A percentile compares a stretch with the other conserved stretches of the same genome.
These are phyloP conservation scores for Hofmannophila pseudospretella DNA, from an alignment of 2,888 invertebrate species.

Conservation along the genomic window DNA sequence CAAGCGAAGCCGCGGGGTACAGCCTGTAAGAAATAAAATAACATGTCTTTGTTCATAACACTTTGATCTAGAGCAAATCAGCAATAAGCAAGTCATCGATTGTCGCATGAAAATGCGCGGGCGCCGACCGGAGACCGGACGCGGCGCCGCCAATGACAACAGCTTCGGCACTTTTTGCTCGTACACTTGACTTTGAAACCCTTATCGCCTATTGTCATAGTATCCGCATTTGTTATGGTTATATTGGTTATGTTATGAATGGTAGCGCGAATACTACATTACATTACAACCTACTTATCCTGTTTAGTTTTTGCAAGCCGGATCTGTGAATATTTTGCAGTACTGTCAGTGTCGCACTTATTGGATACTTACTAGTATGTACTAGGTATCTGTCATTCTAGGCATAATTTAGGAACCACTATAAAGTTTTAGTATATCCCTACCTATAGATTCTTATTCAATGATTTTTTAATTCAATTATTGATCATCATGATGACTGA, in stretches of 20 bases:
- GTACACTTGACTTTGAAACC: slow-evolving; percentile 37
- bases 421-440: too few relatives aligned
- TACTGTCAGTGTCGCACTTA: too few relatives aligned
- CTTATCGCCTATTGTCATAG: slow-evolving; percentile 46
- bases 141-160: slow-evolving; percentile 11
- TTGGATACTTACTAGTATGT: too few relatives aligned
- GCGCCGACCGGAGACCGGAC: slow-evolving; percentile 11
- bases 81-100: background rate
- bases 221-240: slow-evolving; percentile 26
- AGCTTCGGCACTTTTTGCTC: slow-evolving; percentile 27
- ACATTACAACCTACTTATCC: slow-evolving; percentile 48
- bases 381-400: too few relatives aligned
- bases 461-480: too few relatives aligned
- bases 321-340: background rate
- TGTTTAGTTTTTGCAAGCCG: slow-evolving; percentile 42
- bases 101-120: background rate
- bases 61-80: too few relatives aligned
- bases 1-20: too few relatives aligned
- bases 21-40: too few relatives aligned
- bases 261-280: slow-evolving; percentile 25
- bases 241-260: slow-evolving; percentile 17
- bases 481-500: too few relatives aligned
- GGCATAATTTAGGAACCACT: too few relatives aligned
- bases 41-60: too few relatives aligned
- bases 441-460: too few relatives aligned